A percentile compares a stretch with the other conserved stretches of the same genome.
These are phyloP conservation scores for Torymus auratus DNA, from an alignment of 2,888 invertebrate genomes.

Conservation along the genomic window DNA sequence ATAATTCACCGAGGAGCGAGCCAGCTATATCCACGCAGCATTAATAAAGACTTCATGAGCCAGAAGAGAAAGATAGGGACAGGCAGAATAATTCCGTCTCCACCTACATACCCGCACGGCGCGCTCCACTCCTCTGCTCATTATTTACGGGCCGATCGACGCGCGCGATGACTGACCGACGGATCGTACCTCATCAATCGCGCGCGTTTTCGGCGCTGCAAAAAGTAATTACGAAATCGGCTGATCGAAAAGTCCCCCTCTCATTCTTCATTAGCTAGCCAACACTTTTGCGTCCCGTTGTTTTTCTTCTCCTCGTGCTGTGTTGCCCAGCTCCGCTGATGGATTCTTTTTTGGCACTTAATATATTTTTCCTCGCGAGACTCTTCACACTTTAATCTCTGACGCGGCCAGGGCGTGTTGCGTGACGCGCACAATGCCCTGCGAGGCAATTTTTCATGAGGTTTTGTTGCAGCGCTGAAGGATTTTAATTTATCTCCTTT, in stretches of 20 bases:
- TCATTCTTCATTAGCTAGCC: slow-evolving; percentile 25
- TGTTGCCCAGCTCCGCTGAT: slow-evolving; percentile 1
- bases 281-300: slow-evolving; percentile 4
- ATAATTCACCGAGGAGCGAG: no score
- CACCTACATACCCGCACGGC: neutral
- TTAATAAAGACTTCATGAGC: no score
- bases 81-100: no score
- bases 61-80: no score
- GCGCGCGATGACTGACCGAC: slow-evolving; percentile 8
- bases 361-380: no score
- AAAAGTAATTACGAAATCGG: slow-evolving; percentile 36
- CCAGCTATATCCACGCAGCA: no score
- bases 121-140: neutral
- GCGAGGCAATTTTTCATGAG: slow-evolving; percentile 20
- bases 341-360: slow-evolving; percentile 23
- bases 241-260: slow-evolving; percentile 1
- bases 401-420: neutral
- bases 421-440: neutral
- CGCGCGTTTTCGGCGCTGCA: slow-evolving; percentile 6
- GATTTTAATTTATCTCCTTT: slow-evolving; percentile 19
- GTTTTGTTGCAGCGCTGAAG: neutral
- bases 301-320: neutral
- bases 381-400: slow-evolving; percentile 18
- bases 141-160: slow-evolving; percentile 1
- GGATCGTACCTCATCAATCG: neutral